phyloP scores from a whole-genome alignment of 2,888 invertebrate genomes.

The Clepsis dumicolana region DNA sequence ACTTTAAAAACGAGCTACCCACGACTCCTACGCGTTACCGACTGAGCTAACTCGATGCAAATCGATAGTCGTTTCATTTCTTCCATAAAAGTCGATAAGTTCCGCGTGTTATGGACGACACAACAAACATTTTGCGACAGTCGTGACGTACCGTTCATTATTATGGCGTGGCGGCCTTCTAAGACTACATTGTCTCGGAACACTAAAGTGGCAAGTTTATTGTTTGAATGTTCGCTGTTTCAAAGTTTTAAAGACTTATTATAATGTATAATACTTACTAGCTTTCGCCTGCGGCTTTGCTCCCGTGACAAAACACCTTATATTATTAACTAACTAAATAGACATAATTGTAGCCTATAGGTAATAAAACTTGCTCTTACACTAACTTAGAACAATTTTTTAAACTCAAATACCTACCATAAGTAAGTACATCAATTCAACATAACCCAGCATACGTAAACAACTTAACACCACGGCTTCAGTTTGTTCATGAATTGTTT shows the following conservation, averaged over 20 bases:
- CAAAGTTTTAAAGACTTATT: neutral
- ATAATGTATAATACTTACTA: too few relatives aligned
- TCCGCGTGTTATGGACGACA: conserved; percentile 28
- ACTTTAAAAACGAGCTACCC: neutral
- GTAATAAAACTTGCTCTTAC: too few relatives aligned
- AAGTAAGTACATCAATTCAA: too few relatives aligned
- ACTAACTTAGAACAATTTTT: too few relatives aligned
- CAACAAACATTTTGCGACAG: conserved; percentile 28
- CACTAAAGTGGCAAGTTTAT: conserved; percentile 28
- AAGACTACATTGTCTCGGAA: conserved; percentile 4
- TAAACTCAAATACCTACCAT: too few relatives aligned
- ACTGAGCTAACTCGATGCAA: conserved; percentile 33
- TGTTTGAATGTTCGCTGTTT: conserved; percentile 2
- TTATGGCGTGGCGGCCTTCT: conserved; percentile 33
- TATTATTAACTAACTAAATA: too few relatives aligned
- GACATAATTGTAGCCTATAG: too few relatives aligned
- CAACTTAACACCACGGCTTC: neutral
- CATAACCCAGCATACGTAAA: neutral
- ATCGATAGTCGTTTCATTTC: conserved; percentile 46
- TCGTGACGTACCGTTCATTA: conserved; percentile 18
- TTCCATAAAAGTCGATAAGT: conserved; percentile 25
- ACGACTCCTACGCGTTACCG: conserved; percentile 16
- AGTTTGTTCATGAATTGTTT: conserved; percentile 3
- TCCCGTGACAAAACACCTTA: too few relatives aligned
- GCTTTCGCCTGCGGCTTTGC: too few relatives aligned